phyloP scores from a whole-genome alignment of 2,113 vertebrate species.

The Ptilorrhoa leucosticta region DNA sequence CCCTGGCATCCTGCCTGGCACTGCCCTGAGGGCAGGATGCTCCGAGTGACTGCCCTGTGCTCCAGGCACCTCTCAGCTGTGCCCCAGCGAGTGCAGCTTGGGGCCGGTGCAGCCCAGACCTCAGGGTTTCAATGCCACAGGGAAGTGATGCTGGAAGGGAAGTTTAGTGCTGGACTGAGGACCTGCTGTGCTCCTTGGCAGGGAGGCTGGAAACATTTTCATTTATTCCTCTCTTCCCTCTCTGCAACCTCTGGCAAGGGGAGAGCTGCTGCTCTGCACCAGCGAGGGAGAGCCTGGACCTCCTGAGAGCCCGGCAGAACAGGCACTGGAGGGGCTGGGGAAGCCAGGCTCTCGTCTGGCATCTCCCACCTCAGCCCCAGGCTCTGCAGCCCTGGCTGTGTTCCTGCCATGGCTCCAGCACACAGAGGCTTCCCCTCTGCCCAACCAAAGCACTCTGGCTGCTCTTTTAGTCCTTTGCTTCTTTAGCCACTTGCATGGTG shows the following conservation, averaged over 20 bases:
- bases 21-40: neutral
- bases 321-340: neutral
- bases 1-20: neutral
- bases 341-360: neutral
- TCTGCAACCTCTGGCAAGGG: neutral
- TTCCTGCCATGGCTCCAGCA: neutral
- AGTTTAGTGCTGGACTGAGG: neutral
- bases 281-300: neutral
- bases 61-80: neutral
- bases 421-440: neutral
- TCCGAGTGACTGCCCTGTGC: neutral
- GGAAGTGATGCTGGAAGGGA: neutral
- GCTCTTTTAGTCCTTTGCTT: neutral
- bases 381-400: neutral
- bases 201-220: neutral
- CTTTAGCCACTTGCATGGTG: neutral
- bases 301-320: neutral
- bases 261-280: neutral
- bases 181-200: neutral
- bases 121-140: neutral
- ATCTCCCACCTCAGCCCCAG: neutral
- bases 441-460: neutral
- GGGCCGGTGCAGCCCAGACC: rapidly evolving
- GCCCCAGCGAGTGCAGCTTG: neutral
- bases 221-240: neutral